phyloP scores from a whole-genome alignment of 2,888 invertebrate genomes.

The Plutella xylostella region DNA sequence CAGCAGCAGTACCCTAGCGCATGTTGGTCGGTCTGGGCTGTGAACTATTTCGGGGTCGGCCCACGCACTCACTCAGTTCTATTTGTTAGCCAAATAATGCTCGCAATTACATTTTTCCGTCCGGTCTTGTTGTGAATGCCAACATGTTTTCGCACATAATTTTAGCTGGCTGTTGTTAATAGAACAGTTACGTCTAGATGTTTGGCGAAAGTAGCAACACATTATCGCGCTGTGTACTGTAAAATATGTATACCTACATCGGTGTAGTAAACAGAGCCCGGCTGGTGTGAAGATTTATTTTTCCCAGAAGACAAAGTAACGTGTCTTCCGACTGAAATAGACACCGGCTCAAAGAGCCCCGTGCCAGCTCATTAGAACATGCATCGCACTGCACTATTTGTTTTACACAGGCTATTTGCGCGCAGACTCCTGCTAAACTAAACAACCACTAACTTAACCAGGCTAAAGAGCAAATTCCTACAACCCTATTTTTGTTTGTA shows the following conservation, averaged over 20 bases:
- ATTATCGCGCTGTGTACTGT: background rate
- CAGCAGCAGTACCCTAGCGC: too few relatives aligned
- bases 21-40: background rate
- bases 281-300: slow-evolving; percentile 47
- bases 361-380: slow-evolving; percentile 39
- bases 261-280: slow-evolving; percentile 47
- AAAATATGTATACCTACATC: slow-evolving; percentile 13
- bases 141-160: too few relatives aligned
- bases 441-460: too few relatives aligned
- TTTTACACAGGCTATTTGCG: too few relatives aligned
- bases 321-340: slow-evolving; percentile 39
- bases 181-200: too few relatives aligned
- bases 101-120: too few relatives aligned
- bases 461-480: too few relatives aligned
- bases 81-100: too few relatives aligned
- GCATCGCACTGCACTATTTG: background rate
- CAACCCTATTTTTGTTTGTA: too few relatives aligned
- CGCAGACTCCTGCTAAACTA: too few relatives aligned
- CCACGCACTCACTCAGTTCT: background rate
- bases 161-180: too few relatives aligned
- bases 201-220: background rate
- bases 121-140: too few relatives aligned
- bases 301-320: slow-evolving; percentile 55
- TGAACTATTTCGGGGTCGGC: background rate
- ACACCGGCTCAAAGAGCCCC: slow-evolving; percentile 46